phyloP scores from a whole-genome alignment of 2,888 invertebrate species.

The Proisotoma minuta region DNA sequence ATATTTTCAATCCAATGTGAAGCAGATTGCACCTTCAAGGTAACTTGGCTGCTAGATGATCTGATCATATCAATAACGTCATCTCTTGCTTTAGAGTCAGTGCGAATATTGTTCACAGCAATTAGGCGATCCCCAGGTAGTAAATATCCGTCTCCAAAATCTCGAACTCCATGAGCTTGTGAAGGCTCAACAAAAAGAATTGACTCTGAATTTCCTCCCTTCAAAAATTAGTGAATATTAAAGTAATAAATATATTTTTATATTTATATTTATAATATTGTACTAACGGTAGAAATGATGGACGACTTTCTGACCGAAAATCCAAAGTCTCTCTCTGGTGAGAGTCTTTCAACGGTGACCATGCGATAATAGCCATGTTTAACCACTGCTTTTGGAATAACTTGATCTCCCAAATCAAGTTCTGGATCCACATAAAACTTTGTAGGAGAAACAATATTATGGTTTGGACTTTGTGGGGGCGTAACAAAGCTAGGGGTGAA shows the following conservation, averaged over 20 bases:
- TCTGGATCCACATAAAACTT: slow-evolving; percentile 44
- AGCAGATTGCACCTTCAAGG: slow-evolving; percentile 60
- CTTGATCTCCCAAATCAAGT: slow-evolving; percentile 39
- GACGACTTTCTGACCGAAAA: slow-evolving; percentile 80
- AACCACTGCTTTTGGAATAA: slow-evolving; percentile 22
- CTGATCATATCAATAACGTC: slow-evolving; percentile 91
- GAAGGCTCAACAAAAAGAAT: slow-evolving; percentile 43
- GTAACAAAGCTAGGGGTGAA: slow-evolving; percentile 54
- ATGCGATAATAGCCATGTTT: slow-evolving; percentile 36
- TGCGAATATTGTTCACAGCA: slow-evolving; percentile 52
- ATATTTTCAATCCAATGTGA: slow-evolving; percentile 45
- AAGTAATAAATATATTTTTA: slow-evolving; percentile 5
- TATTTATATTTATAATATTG: neutral
- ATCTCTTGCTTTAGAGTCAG: slow-evolving; percentile 83
- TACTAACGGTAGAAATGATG: slow-evolving; percentile 56
- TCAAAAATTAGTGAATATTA: neutral
- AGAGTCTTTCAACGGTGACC: slow-evolving; percentile 50
- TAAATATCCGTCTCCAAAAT: slow-evolving; percentile 52
- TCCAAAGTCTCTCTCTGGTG: slow-evolving; percentile 88
- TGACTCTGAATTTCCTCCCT: slow-evolving; percentile 37
- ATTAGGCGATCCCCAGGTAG: slow-evolving; percentile 81
- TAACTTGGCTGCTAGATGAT: slow-evolving; percentile 73
- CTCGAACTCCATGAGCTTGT: slow-evolving; percentile 27
- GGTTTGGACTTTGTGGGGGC: slow-evolving; percentile 44
- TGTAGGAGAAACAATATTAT: slow-evolving; percentile 36